Percentiles rank a stretch among this genome's conserved stretches.
These are phyloP conservation scores for Pocota personata DNA, from an alignment of 2,888 invertebrate genomes.

Conservation along the genomic window DNA sequence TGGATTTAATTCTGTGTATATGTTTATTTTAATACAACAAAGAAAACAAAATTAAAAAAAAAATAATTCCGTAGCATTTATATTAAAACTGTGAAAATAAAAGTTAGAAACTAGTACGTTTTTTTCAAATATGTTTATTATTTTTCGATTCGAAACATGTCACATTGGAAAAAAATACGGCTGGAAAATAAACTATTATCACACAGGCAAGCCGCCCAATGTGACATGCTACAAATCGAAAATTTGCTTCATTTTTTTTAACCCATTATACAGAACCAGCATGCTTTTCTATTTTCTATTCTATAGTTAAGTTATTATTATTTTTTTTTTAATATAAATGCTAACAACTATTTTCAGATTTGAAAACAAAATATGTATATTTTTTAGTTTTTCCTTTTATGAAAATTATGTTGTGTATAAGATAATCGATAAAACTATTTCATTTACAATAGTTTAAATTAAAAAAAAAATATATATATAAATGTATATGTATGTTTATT, in stretches of 20 bases:
- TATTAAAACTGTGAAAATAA: constrained; percentile 63
- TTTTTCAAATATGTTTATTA: constrained; percentile 17
- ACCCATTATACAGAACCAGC: constrained; percentile 29
- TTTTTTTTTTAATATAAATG: constrained; percentile 67
- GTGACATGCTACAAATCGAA: constrained; percentile 66
- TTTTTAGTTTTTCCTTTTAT: constrained; percentile 19
- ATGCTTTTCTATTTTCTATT: constrained; percentile 42
- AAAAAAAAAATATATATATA: constrained; percentile 36
- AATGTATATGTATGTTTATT: constrained; percentile 23
- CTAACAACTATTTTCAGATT: constrained; percentile 68
- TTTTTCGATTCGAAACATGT: constrained; percentile 60
- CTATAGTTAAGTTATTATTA: constrained; percentile 29
- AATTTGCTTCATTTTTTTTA: constrained; percentile 10
- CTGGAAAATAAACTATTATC: constrained; percentile 82
- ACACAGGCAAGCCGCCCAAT: constrained; percentile 82
- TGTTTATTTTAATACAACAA: constrained; percentile 55
- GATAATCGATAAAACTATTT: constrained; percentile 46
- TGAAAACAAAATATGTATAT: constrained; percentile 27
- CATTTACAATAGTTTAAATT: constrained; percentile 59
- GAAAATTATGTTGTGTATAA: constrained; percentile 46
- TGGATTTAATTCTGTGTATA: not conserved
- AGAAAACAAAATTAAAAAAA: constrained; percentile 48
- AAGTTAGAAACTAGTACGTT: constrained; percentile 55
- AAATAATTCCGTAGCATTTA: constrained; percentile 68
- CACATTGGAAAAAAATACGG: constrained; percentile 58